Evolutionary conservation across 2,113 vertebrate species (phyloP), one percentile per base, ranked within the genome.

Genomic region (Atlantisia rogersi): DNA sequence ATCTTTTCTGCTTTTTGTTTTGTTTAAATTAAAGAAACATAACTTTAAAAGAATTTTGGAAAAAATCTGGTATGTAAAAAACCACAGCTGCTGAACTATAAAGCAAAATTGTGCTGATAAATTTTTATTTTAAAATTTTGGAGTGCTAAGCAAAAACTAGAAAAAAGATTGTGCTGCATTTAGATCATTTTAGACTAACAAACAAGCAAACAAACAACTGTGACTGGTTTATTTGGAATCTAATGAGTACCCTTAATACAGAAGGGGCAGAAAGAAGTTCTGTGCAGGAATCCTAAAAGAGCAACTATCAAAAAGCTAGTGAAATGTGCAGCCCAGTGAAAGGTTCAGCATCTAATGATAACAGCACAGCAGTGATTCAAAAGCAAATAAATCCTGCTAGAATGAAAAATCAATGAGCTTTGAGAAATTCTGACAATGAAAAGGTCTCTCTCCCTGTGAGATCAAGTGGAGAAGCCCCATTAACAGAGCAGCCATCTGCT

Each of bases 341-440:
- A 97, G 91, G 93, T 93, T 63, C 86, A 89, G 81, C 75, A 95
- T 90, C 62, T 74, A 75, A 93, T 86, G 88, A 94, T 52, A 96
- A 93, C 73, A 93, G 92, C 95, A 92, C 94, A 96, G 96, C 94
- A 91, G 95, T 92, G 86, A 90, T 91, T 93, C 86, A 86, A 96
- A 96, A 95, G 94, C 95, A 96, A 96, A 96, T 79, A 95, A 96
- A 96, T 96, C 93, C 95, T 80, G 81, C 93, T 69, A 77, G 95
- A 97, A 97, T 95, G 94, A 97, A 96, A 97, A 97, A 97, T 97
- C 96, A 96, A 96, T 96, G 96, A 96, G 96, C 92, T 96, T 96
- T 95, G 90, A 92, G 95, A 91, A 96, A 58, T 92, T 75, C 9
- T 92, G 95, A 96, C 92, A 96, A 91, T 91, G 90, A 69, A 53